A percentile compares a stretch with the other conserved stretches of the same genome.
Evolutionary conservation across 2,797 vertebrate species (phyloP).

Genomic region (Neosalanx taihuensis): DNA sequence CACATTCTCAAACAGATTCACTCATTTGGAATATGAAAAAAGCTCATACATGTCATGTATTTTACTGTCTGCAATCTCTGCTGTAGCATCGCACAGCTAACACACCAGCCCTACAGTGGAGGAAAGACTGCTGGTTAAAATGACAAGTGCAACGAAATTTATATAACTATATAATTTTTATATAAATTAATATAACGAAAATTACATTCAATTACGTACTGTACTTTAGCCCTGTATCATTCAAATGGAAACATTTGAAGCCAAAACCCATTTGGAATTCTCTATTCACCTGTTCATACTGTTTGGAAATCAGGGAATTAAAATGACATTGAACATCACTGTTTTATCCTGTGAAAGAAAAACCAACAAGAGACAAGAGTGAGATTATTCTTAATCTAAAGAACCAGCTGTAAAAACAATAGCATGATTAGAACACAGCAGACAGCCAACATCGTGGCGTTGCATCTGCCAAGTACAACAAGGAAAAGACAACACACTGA

Average conservation of each 20-base stretch:
- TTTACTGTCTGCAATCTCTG: too few relatives aligned
- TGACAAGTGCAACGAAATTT: neutral
- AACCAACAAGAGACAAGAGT: neutral
- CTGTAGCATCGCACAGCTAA: too few relatives aligned
- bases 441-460: neutral
- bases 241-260: too few relatives aligned
- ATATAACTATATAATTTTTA: too few relatives aligned
- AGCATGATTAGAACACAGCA: neutral
- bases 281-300: neutral
- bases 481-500: neutral
- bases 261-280: neutral
- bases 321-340: slow-evolving; percentile 15
- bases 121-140: neutral
- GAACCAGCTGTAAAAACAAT: slow-evolving; percentile 7
- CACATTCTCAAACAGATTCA: slow-evolving; percentile 27
- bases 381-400: slow-evolving; percentile 12
- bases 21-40: slow-evolving; percentile 3
- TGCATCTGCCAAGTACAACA: slow-evolving; percentile 9
- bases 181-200: too few relatives aligned
- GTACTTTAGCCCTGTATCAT: too few relatives aligned
- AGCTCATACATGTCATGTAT: too few relatives aligned
- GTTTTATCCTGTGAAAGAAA: neutral
- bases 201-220: neutral
- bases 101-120: too few relatives aligned
- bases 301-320: slow-evolving; percentile 10